Evolutionary conservation across 1,140 invertebrate species (phyloP).

Genomic region (Drosophila truncata): DNA sequence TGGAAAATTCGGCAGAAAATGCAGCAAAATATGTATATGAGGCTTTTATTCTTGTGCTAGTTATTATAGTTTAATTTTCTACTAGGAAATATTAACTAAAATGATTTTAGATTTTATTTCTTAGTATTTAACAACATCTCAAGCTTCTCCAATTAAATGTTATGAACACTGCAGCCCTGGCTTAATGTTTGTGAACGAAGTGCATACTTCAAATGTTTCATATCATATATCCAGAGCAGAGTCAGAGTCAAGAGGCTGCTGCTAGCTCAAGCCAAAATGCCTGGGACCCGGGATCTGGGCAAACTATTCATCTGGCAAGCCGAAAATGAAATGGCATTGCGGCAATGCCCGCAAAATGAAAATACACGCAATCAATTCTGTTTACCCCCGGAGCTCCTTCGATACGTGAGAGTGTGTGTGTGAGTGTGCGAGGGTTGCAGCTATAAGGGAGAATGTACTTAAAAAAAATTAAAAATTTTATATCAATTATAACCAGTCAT

Average conservation of each 20-base stretch:
- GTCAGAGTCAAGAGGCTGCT: conserved; percentile 11
- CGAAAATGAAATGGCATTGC: conserved; percentile 71
- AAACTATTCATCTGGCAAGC: conserved; percentile 49
- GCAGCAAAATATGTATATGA: neutral
- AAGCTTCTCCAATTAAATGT: neutral
- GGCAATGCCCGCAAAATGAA: conserved; percentile 69
- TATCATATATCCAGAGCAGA: conserved; percentile 30
- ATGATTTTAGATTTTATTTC: too few species aligned
- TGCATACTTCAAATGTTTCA: conserved; percentile 59
- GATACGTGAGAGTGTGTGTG: conserved; percentile 20
- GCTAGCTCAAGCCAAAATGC: conserved; percentile 19
- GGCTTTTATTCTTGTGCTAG: neutral
- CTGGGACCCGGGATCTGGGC: conserved; percentile 12
- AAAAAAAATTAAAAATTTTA: neutral
- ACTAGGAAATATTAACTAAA: too few species aligned
- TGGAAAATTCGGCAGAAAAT: too few species aligned
- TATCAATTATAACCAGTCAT: too few species aligned
- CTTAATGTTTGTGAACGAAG: conserved; percentile 25
- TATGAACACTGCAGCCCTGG: conserved; percentile 19
- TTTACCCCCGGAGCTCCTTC: conserved; percentile 61
- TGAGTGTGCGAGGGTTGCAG: conserved; percentile 2
- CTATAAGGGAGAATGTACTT: neutral
- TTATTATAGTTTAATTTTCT: neutral
- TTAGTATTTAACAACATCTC: neutral
- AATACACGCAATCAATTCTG: conserved; percentile 80